phyloP scores from a whole-genome alignment of 2,797 vertebrate genomes.

The Malurus leucopterus region DNA sequence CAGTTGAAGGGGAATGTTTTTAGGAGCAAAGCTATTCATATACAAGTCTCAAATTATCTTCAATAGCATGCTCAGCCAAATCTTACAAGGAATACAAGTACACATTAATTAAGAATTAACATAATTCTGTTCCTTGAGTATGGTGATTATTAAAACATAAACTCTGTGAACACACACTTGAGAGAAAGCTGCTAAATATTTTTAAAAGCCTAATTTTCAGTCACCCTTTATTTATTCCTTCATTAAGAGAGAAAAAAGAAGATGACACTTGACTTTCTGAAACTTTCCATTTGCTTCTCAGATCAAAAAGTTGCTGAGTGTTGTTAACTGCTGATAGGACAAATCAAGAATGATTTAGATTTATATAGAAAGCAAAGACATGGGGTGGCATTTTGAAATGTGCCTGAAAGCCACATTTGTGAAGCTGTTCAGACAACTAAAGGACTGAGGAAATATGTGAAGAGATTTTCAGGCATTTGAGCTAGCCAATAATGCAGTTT shows the following conservation, averaged over 20 bases:
- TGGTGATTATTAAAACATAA: constrained; percentile 42
- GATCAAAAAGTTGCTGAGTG: constrained; percentile 16
- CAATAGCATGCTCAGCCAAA: constrained; percentile 32
- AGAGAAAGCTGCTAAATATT: constrained; percentile 40
- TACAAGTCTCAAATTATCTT: constrained; percentile 43
- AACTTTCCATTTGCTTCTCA: constrained; percentile 38
- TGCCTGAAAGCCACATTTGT: background rate
- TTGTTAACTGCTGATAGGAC: constrained; percentile 5
- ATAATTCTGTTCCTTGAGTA: constrained; percentile 47
- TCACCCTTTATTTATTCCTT: constrained; percentile 24
- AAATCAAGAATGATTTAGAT: background rate
- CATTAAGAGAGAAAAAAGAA: constrained; percentile 13
- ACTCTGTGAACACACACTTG: constrained; percentile 1
- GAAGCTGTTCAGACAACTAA: background rate
- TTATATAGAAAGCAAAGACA: background rate
- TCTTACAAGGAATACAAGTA: constrained; percentile 42
- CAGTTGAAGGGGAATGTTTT: constrained; percentile 20
- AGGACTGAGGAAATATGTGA: background rate
- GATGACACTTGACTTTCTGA: constrained; percentile 11
- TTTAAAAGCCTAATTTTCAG: constrained; percentile 44
- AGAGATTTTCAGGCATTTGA: background rate
- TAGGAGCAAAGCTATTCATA: constrained; percentile 47
- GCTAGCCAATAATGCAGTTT: background rate
- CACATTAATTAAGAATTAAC: constrained; percentile 61
- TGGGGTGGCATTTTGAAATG: background rate